A percentile compares a stretch with the other conserved stretches of the same genome.
phyloP scores from a whole-genome alignment of 2,797 vertebrate genomes.

The Simalia tracyae region DNA sequence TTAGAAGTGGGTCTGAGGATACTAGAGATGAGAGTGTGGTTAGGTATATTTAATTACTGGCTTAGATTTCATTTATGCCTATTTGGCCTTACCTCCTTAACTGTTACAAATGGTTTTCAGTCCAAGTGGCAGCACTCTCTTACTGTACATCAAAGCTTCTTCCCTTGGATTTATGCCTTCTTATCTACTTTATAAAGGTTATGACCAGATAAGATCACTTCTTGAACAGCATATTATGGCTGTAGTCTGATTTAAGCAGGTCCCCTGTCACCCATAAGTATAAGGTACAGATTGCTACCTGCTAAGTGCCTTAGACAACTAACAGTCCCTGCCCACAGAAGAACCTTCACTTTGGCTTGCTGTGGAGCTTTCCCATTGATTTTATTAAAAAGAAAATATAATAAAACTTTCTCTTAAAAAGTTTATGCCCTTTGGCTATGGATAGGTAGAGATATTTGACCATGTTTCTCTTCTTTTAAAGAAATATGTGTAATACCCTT shows the following conservation, averaged over 20 bases:
- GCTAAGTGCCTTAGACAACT: not conserved
- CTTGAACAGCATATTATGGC: not conserved
- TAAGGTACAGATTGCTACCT: not conserved
- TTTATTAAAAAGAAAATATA: not conserved
- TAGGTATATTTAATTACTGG: not conserved
- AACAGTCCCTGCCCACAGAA: not conserved
- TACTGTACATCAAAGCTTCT: not conserved
- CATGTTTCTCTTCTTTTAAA: not conserved
- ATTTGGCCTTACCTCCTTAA: not conserved
- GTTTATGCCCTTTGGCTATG: not conserved
- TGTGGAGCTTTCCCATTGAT: not conserved
- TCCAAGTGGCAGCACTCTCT: not conserved
- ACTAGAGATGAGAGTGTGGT: not conserved
- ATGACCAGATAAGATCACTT: not conserved
- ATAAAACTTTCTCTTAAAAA: not conserved
- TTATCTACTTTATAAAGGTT: not conserved
- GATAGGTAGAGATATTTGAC: not conserved
- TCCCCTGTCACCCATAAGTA: not conserved
- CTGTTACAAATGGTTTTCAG: not conserved
- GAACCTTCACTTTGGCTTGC: not conserved
- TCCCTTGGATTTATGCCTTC: not conserved
- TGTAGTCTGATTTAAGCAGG: not conserved
- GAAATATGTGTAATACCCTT: not conserved
- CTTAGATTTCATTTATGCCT: not conserved
- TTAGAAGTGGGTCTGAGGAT: not conserved